Conservation (phyloP, 2,888 invertebrate species). For the Julus scandinavius region DNA sequence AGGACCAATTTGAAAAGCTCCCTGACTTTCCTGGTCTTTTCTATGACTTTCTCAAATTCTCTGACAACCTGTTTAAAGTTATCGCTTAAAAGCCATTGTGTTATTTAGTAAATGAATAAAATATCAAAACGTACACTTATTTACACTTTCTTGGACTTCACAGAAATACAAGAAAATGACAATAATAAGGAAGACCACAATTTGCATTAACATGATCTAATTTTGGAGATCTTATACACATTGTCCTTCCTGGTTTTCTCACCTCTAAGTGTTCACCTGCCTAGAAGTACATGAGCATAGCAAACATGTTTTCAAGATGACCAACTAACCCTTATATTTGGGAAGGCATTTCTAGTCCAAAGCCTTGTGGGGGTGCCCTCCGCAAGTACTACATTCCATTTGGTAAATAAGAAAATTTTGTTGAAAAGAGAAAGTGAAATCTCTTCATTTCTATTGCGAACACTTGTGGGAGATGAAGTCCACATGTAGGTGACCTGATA, state of each 20-base stretch:
- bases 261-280: background rate
- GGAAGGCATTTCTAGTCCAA: background rate
- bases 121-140: no score
- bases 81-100: no score
- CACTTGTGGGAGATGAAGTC: background rate
- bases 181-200: background rate
- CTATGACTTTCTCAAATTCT: no score
- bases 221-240: background rate
- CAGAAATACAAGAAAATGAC: no score
- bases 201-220: background rate
- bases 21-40: no score
- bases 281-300: background rate
- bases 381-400: background rate
- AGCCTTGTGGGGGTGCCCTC: background rate
- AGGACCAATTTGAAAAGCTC: no score
- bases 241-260: slow-evolving; percentile 14
- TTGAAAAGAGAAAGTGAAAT: slow-evolving; percentile 22
- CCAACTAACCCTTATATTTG: background rate
- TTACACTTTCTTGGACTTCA: no score
- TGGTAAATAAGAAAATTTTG: background rate
- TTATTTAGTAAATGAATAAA: no score
- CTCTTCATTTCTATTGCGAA: background rate
- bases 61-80: no score
- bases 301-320: background rate
- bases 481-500: background rate